Base-by-base conservation (phyloP, 2,797 vertebrate species). In the Sebastes variabilis region DNA sequence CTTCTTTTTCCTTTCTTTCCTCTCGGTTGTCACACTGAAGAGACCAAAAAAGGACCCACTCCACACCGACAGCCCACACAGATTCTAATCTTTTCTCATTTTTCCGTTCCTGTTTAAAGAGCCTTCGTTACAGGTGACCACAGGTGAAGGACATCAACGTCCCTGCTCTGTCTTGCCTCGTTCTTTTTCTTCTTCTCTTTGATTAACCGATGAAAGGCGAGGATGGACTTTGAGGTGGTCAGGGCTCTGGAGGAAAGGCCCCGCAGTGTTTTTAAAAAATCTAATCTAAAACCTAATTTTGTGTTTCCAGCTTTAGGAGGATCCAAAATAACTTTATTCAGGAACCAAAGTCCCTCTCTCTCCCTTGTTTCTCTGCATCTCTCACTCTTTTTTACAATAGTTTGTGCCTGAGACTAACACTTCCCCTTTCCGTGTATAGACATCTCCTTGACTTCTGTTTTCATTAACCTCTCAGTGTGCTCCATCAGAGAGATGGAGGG, bases 391-490 rank as follows among this genome's bases (percentile, higher is more conserved):
- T 8, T 62, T 18, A 34, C 20, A 36, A 6, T 13, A 54, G 13
- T 54, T 67, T 66, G 27, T 67, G 18, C n/a, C 60, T 59, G 34
- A 78, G 74, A 84, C 69, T 38, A 75, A 46, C 78, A n/a, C 54
- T 79, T 84, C 69, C 27, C 71, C 66, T 64, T 32, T 49, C 10
- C 10, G 1, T 58, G 78, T 38, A 65, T 32, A 82, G 75, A 62
- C 81, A 74, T 79, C 83, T 81, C 83, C 77, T 86, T 91, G 87
- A 92, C 89, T 88, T 85, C 74, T 92, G 89, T 87, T 89, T 92
- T 92, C 92, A 95, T 95, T 95, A 94, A 93, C 94, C 94, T 95
- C 89, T 83, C 81, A 8, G 74, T 68, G 85, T 66, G 83, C 85
- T 91, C 74, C 77, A 86, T 88, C 88, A 89, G 81, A 90, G 82